Percentiles rank a stretch among this genome's conserved stretches.
Evolutionary conservation across 2,113 vertebrate genomes (phyloP).

Genomic region (Anthoscopus minutus): DNA sequence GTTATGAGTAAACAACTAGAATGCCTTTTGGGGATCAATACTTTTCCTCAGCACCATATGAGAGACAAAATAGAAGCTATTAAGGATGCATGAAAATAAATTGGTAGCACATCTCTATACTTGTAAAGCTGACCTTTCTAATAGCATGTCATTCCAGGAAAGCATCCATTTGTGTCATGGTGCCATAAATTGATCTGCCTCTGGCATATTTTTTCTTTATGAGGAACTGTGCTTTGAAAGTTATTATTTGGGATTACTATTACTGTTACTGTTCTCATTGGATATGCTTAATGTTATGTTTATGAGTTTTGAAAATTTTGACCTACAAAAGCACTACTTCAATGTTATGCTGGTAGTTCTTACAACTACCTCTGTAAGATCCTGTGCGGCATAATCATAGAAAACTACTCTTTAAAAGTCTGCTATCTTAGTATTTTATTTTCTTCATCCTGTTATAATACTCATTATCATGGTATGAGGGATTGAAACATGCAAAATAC

Average conservation of each 20-base stretch:
- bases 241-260: neutral
- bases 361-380: neutral
- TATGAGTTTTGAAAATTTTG: neutral
- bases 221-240: neutral
- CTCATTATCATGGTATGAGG: neutral
- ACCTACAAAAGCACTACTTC: neutral
- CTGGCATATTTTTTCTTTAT: neutral
- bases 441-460: neutral
- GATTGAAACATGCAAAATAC: neutral
- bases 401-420: neutral
- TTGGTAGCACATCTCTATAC: neutral
- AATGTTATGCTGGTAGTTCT: neutral
- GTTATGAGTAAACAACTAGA: neutral
- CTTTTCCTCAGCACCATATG: neutral
- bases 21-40: neutral
- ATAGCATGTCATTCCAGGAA: neutral
- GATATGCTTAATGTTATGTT: neutral
- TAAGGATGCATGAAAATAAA: slow-evolving; percentile 8
- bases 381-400: neutral
- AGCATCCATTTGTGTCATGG: neutral
- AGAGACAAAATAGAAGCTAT: neutral
- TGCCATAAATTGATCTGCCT: neutral
- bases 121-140: neutral
- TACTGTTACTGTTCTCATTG: neutral
- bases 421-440: neutral